These are phyloP conservation scores for Oscheius sp. DNA, from an alignment of 2,888 invertebrate genomes.

Conservation along the genomic window DNA sequence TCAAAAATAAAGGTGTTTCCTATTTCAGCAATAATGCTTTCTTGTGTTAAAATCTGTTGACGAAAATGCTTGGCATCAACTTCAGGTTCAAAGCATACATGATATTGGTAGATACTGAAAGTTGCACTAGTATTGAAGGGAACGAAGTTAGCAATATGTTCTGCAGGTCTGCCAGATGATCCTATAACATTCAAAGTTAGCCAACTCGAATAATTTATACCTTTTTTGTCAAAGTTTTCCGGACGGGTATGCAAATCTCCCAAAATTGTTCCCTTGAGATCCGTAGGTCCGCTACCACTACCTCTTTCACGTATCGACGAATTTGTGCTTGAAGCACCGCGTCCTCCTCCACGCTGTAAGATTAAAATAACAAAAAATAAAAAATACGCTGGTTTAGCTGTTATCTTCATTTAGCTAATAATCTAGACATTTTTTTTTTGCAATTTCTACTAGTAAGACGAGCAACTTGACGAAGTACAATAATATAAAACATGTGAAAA, in stretches of 20 bases:
- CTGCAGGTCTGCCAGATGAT: slow-evolving; percentile 28
- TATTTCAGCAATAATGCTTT: slow-evolving; percentile 31
- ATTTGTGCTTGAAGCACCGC: background rate
- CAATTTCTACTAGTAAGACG: too few relatives aligned
- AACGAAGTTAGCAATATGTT: slow-evolving; percentile 48
- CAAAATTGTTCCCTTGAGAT: slow-evolving; percentile 37
- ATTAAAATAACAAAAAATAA: background rate
- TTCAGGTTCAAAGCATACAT: slow-evolving; percentile 37
- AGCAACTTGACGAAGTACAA: too few relatives aligned
- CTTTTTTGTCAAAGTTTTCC: slow-evolving; percentile 34
- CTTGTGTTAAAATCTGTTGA: slow-evolving; percentile 33
- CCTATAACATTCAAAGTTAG: slow-evolving; percentile 20
- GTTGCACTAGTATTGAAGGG: slow-evolving; percentile 36
- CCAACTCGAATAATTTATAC: background rate
- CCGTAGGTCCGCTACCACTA: background rate
- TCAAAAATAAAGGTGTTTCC: slow-evolving; percentile 61
- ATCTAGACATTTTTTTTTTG: too few relatives aligned
- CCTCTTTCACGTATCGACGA: background rate
- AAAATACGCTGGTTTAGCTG: background rate
- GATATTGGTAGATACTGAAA: slow-evolving; percentile 48
- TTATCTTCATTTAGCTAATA: too few relatives aligned
- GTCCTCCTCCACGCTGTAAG: slow-evolving; percentile 1
- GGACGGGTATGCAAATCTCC: slow-evolving; percentile 49
- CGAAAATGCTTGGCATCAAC: slow-evolving; percentile 48
- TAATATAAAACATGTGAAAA: too few relatives aligned